Base-by-base conservation (phyloP, 1,140 invertebrate species). In the Macrobrachium nipponense region DNA sequence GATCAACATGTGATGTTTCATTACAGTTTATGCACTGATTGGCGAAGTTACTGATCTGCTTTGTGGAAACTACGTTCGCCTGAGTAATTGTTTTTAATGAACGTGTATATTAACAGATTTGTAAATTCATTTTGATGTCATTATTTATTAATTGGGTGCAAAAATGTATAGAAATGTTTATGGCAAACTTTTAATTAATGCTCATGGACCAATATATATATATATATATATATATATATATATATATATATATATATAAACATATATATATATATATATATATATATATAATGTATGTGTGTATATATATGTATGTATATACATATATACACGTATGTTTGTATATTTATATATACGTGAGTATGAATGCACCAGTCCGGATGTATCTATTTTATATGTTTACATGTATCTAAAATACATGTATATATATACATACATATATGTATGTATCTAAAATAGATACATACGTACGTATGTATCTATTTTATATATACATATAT, bases 321-420 rank as follows among this genome's bases (percentile, higher is more conserved):
- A 76, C 59, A 76, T 76, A 76, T 76, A 76, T 76, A 76, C n/a
- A 76, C 59, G 14, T 76, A 76, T 76, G 59, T 76, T 59, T 76
- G 59, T 76, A 76, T 76, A 76, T 76, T 59, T 76, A 58, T 76
- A 76, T 76, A 36, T 73, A 73, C 23, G 27, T 43, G 27, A 10
- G 27, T 73, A 73, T 73, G 23, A 10, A 73, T 73, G 23, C 5
- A 73, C 4, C 14, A 20, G 7, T 5, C 11, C 7, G 10, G 7
- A 20, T 77, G 15, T 11, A 58, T 58, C 36, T 11, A 6, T 36
- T 43, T 4, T 7, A 6, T 5, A 23, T 17, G 7, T 43, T 7
- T 73, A 17, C 5, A 23, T 51, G 5, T 51, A 51, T 51, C 66
- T 23, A 20, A 12, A 20, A 18, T 36, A 70, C 18, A 70, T 36